A percentile compares a stretch with the other conserved stretches of the same genome.
These are phyloP conservation scores for Psylliodes chrysocephalus DNA, from an alignment of 2,888 invertebrate genomes.

Conservation along the genomic window DNA sequence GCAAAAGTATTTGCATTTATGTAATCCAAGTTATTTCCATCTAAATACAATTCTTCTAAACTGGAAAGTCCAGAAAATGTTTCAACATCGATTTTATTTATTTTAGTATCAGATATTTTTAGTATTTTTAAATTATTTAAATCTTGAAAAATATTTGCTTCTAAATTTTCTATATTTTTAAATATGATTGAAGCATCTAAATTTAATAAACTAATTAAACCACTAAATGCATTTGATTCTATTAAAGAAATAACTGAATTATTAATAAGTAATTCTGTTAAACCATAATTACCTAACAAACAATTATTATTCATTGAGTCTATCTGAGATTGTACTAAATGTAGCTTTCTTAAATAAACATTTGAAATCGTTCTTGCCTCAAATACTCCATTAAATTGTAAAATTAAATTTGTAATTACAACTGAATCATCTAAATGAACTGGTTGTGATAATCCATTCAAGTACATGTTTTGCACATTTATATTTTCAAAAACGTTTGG, in stretches of 20 bases:
- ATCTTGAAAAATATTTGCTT: constrained; percentile 8
- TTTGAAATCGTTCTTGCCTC: not conserved
- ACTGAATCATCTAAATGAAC: constrained; percentile 5
- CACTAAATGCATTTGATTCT: constrained; percentile 15
- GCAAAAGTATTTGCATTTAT: not conserved
- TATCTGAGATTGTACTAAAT: constrained; percentile 12
- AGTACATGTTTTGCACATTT: not conserved
- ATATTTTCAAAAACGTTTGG: constrained; percentile 7
- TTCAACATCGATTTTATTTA: constrained; percentile 7
- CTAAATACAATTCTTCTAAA: constrained; percentile 12
- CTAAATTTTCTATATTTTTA: constrained; percentile 13
- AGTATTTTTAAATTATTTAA: not conserved
- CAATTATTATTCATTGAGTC: constrained; percentile 10
- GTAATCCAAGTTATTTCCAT: not conserved
- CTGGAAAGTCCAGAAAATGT: constrained; percentile 19
- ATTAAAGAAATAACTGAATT: constrained; percentile 9
- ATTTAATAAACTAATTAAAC: constrained; percentile 15
- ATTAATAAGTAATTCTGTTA: constrained; percentile 19
- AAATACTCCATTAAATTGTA: constrained; percentile 19
- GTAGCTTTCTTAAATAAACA: constrained; percentile 2
- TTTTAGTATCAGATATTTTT: constrained; percentile 3
- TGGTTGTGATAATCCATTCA: constrained; percentile 15
- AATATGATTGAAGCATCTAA: constrained; percentile 27
- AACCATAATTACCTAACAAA: constrained; percentile 14
- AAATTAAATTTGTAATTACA: not conserved